These are phyloP conservation scores for Artemisiospiza belli DNA, from an alignment of 2,113 vertebrate species.

Conservation along the genomic window DNA sequence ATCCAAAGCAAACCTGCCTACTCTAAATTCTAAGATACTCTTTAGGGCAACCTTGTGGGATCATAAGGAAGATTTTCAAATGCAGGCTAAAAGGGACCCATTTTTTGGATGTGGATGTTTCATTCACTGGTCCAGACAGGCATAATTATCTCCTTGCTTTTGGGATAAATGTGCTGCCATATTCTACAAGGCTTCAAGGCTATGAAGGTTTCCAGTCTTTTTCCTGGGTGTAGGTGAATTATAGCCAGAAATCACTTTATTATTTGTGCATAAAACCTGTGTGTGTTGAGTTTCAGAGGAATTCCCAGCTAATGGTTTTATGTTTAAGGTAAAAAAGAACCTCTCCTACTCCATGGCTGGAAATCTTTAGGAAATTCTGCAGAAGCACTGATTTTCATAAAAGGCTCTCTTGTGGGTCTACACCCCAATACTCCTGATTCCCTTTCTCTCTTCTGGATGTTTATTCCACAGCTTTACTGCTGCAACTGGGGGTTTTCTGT, in stretches of 20 bases:
- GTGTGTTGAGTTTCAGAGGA: not conserved
- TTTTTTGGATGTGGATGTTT: not conserved
- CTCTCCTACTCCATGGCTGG: not conserved
- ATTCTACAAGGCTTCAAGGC: not conserved
- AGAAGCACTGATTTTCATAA: not conserved
- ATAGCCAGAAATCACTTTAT: not conserved
- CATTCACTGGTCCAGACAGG: not conserved
- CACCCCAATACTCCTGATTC: not conserved
- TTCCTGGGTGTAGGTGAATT: not conserved
- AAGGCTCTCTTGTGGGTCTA: not conserved
- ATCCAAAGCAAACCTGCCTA: constrained; percentile 41
- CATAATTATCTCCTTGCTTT: not conserved
- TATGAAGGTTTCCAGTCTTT: not conserved
- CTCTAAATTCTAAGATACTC: not conserved
- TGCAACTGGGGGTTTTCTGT: not conserved
- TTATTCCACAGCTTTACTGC: not conserved
- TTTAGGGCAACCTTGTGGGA: not conserved
- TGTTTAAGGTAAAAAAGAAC: not conserved
- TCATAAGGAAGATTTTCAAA: not conserved
- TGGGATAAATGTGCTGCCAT: not conserved
- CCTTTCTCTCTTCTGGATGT: not conserved
- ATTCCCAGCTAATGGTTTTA: not conserved
- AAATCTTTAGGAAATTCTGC: not conserved
- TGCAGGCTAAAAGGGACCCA: not conserved
- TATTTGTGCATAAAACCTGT: not conserved